These are phyloP conservation scores for Coenobita brevimanus DNA, from an alignment of 1,140 invertebrate genomes.

Conservation along the genomic window DNA sequence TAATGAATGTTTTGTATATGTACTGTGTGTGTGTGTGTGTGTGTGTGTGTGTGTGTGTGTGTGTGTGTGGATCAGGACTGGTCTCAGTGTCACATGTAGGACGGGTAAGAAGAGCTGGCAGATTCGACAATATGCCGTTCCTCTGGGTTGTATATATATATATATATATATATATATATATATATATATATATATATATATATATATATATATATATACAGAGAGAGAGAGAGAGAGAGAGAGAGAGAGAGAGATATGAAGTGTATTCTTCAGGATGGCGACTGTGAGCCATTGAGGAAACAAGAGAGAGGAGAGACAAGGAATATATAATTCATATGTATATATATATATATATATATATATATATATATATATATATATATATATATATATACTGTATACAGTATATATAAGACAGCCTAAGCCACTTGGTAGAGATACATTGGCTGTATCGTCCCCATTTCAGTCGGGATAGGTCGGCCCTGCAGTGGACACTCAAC, in stretches of 20 bases:
- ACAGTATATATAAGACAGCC: not conserved
- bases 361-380: not conserved
- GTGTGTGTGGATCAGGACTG: constrained; percentile 13
- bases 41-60: constrained; percentile 26
- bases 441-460: too few species aligned
- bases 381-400: not conserved
- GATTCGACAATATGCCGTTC: not conserved
- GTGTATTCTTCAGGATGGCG: not conserved
- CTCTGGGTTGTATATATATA: not conserved
- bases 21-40: constrained; percentile 2
- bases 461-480: too few species aligned
- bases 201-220: too few species aligned
- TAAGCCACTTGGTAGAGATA: too few species aligned
- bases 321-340: not conserved
- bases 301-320: not conserved
- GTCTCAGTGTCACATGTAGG: not conserved
- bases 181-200: too few species aligned
- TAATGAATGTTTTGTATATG: not conserved
- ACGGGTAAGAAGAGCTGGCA: too few species aligned
- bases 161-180: too few species aligned
- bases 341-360: constrained; percentile 11
- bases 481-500: too few species aligned
- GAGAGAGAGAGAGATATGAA: too few species aligned
- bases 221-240: too few species aligned
- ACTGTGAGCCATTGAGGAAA: not conserved